Evolutionary conservation across 2,888 invertebrate species (phyloP).

Genomic region (Drosophila percnosoma): DNA sequence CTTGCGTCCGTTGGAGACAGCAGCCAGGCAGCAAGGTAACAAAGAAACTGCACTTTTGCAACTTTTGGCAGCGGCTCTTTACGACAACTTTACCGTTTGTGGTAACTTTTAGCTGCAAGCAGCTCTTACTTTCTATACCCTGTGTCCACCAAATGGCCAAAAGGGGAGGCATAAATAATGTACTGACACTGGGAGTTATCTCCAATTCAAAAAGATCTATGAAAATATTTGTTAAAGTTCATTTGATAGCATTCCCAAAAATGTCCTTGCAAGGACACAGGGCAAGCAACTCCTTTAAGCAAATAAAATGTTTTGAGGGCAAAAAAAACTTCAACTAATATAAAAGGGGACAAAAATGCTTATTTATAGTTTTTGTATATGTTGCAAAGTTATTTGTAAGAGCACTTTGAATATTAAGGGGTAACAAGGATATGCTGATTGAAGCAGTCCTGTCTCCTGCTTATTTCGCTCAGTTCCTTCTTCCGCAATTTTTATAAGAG

Average conservation of each 20-base stretch:
- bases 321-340: neutral
- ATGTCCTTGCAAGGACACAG: neutral
- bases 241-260: neutral
- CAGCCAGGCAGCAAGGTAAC: constrained; percentile 51
- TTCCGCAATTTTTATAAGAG: constrained; percentile 50
- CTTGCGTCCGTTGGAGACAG: neutral
- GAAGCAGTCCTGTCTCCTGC: too few species aligned
- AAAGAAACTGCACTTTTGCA: constrained; percentile 46
- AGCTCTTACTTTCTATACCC: constrained; percentile 29
- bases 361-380: neutral
- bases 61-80: constrained; percentile 64
- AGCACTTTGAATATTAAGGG: neutral
- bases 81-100: constrained; percentile 59
- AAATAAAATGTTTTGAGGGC: neutral
- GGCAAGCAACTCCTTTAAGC: neutral
- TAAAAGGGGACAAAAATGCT: neutral
- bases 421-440: neutral
- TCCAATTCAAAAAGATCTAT: neutral
- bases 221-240: neutral
- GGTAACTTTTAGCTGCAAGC: constrained; percentile 45
- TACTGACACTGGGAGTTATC: neutral
- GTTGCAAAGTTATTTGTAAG: neutral
- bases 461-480: neutral
- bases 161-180: neutral
- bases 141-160: neutral